These are phyloP conservation scores for Coenonympha arcania DNA, from an alignment of 2,888 invertebrate species.

Conservation along the genomic window DNA sequence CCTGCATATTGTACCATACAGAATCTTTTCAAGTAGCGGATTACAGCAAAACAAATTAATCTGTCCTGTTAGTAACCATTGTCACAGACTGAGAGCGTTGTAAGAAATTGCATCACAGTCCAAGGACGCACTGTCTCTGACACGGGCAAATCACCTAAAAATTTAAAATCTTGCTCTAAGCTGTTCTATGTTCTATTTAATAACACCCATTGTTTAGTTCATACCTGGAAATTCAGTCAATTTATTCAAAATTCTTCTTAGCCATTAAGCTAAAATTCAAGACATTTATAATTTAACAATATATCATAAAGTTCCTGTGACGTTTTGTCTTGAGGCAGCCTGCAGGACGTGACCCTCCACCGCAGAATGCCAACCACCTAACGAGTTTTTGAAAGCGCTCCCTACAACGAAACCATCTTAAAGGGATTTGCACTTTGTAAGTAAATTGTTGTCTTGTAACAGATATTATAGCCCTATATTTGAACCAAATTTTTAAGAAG, in stretches of 20 bases:
- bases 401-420: constrained; percentile 60
- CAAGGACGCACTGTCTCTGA: too few relatives aligned
- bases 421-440: constrained; percentile 70
- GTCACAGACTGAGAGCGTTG: too few relatives aligned
- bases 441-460: constrained; percentile 45
- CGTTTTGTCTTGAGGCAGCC: constrained; percentile 53
- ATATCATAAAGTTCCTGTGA: constrained; percentile 35
- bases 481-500: neutral
- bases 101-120: too few relatives aligned
- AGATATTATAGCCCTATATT: constrained; percentile 18
- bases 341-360: constrained; percentile 63
- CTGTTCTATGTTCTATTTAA: too few relatives aligned
- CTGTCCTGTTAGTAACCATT: too few relatives aligned
- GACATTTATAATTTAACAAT: constrained; percentile 24
- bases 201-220: too few relatives aligned
- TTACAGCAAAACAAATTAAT: too few relatives aligned
- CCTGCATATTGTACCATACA: too few relatives aligned
- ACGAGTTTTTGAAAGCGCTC: constrained; percentile 70
- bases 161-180: too few relatives aligned
- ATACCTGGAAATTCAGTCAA: too few relatives aligned
- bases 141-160: too few relatives aligned
- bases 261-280: neutral
- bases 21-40: too few relatives aligned
- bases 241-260: constrained; percentile 1
- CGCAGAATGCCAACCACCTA: constrained; percentile 64